Percentiles rank a stretch among this genome's conserved stretches.
phyloP scores from a whole-genome alignment of 1,140 invertebrate genomes.

The Brachionus rubens region DNA sequence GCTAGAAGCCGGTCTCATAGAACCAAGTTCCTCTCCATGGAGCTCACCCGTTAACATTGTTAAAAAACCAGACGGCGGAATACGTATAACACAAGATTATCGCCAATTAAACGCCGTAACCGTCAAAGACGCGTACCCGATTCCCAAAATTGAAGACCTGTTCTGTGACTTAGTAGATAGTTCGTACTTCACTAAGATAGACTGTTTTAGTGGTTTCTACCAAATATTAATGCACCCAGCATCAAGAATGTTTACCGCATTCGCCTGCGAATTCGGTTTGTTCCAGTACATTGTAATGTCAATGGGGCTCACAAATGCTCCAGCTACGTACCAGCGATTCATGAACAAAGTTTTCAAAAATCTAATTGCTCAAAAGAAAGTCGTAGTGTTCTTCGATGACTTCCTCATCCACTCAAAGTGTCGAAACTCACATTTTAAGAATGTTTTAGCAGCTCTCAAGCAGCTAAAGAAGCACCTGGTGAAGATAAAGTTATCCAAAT shows the following conservation, averaged over 20 bases:
- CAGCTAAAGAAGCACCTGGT: too few species aligned
- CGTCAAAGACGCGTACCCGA: too few species aligned
- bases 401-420: not conserved
- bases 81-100: too few species aligned
- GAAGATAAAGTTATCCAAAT: too few species aligned
- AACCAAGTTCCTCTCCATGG: too few species aligned
- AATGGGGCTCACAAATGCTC: conserved; percentile 30
- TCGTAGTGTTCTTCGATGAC: not conserved
- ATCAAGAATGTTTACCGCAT: too few species aligned
- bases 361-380: not conserved
- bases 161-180: not conserved
- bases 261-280: not conserved
- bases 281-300: conserved; percentile 17
- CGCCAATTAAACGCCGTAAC: too few species aligned
- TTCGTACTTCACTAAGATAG: not conserved
- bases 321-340: conserved; percentile 2
- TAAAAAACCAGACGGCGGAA: too few species aligned
- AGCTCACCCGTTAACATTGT: too few species aligned
- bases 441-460: not conserved
- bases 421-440: not conserved
- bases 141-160: too few species aligned
- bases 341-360: not conserved
- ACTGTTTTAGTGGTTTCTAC: not conserved
- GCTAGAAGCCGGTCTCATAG: too few species aligned
- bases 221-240: not conserved